Evolutionary conservation across 2,888 invertebrate species (phyloP).

Genomic region (Pycnomerus fuliginosus): DNA sequence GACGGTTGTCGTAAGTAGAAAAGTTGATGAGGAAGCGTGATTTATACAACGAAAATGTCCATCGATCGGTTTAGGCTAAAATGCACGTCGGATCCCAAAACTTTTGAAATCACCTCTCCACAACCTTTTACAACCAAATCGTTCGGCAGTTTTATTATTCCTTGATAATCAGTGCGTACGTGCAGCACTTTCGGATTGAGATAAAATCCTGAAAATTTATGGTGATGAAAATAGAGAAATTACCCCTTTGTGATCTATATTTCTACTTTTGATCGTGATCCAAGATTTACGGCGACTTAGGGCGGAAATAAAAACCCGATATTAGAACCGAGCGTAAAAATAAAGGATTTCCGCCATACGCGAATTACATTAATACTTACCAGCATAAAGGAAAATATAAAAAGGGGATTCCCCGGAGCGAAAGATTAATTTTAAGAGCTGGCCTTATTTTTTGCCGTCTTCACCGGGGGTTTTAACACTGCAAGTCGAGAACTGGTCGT

Average conservation of each 20-base stretch:
- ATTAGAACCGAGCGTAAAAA: constrained; percentile 2
- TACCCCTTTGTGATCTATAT: constrained; percentile 9
- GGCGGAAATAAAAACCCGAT: constrained; percentile 9
- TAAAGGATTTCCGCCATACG: constrained; percentile 15
- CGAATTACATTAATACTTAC: constrained; percentile 29
- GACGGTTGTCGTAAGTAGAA: too few species aligned
- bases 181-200: too few species aligned
- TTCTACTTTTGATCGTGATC: constrained; percentile 6
- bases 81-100: too few species aligned
- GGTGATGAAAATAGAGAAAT: constrained; percentile 3
- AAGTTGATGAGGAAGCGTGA: too few species aligned
- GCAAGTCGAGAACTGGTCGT: constrained; percentile 28
- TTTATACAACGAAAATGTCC: too few species aligned
- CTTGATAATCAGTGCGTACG: too few species aligned
- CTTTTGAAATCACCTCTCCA: too few species aligned
- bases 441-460: constrained; percentile 31
- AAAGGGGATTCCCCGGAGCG: constrained; percentile 30
- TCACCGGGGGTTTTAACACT: constrained; percentile 28
- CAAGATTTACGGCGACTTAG: constrained; percentile 11
- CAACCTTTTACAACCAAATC: too few species aligned
- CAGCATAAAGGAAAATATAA: constrained; percentile 17
- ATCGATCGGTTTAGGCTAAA: too few species aligned
- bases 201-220: too few species aligned
- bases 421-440: constrained; percentile 38
- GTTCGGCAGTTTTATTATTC: too few species aligned